Percentiles rank a stretch among this genome's conserved stretches.
phyloP scores from a whole-genome alignment of 2,888 invertebrate species.

The Mimumesa dahlbomi region DNA sequence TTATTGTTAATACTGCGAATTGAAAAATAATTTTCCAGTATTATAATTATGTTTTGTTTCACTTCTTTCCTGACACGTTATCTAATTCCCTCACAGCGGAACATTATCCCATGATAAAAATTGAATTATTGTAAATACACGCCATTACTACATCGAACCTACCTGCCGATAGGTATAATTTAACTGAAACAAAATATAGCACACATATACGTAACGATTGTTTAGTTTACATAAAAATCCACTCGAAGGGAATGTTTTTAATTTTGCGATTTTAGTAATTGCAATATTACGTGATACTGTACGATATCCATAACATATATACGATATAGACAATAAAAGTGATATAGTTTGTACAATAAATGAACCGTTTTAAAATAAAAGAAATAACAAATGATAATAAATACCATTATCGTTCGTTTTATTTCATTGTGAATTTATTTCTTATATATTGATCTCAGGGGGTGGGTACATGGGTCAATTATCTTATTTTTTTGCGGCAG shows the following conservation, averaged over 20 bases:
- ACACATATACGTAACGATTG: no score
- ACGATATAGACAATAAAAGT: not conserved
- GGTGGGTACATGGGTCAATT: conserved; percentile 58
- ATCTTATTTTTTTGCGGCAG: conserved; percentile 57
- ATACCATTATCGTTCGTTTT: conserved; percentile 26
- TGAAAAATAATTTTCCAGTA: not conserved
- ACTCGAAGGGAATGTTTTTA: no score
- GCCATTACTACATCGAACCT: no score
- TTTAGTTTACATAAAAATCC: no score
- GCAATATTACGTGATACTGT: not conserved
- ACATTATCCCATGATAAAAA: conserved; percentile 17
- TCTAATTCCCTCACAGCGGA: conserved; percentile 19
- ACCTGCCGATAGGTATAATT: no score
- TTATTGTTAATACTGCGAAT: no score
- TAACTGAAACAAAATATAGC: no score
- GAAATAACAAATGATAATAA: conserved; percentile 11
- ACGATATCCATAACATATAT: conserved; percentile 16
- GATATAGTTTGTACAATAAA: conserved; percentile 42
- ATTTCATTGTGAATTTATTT: conserved; percentile 68
- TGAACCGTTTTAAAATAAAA: not conserved
- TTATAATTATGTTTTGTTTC: conserved; percentile 19
- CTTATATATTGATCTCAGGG: conserved; percentile 59
- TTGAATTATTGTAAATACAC: not conserved
- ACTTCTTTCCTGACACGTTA: conserved; percentile 10
- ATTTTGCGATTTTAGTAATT: conserved; percentile 2